phyloP scores from a whole-genome alignment of 2,113 vertebrate species.

The Leucopsar rothschildi region DNA sequence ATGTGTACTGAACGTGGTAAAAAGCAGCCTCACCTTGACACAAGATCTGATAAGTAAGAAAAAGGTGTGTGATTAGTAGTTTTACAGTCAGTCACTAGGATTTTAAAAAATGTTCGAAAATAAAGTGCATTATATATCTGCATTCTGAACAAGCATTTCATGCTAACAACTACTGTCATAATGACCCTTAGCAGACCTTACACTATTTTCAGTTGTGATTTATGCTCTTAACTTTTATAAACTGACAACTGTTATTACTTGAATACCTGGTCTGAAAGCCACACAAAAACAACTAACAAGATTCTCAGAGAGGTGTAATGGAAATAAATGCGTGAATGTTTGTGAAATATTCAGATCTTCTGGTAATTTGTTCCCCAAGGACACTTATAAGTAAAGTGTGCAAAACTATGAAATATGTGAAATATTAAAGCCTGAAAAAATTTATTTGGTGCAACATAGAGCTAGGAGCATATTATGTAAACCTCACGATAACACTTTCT shows the following conservation, averaged over 20 bases:
- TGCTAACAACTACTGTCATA: background rate
- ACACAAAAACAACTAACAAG: background rate
- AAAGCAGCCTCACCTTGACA: background rate
- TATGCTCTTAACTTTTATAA: background rate
- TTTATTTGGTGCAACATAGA: background rate
- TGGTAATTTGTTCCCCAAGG: background rate
- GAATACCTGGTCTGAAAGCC: background rate
- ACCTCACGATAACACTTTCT: background rate
- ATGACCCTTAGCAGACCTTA: background rate
- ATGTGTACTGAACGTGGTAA: background rate
- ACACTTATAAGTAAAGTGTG: background rate
- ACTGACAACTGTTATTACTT: background rate
- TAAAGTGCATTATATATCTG: background rate
- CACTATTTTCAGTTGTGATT: background rate
- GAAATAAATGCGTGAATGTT: background rate
- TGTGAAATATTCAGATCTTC: background rate
- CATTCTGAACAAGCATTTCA: background rate
- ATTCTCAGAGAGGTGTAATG: background rate
- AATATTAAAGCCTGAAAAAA: background rate
- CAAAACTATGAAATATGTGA: background rate
- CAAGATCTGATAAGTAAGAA: background rate
- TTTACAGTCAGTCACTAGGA: background rate
- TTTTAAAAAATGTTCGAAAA: background rate
- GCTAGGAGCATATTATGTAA: background rate
- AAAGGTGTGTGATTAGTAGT: background rate